Percentiles rank a stretch among this genome's conserved stretches.
Evolutionary conservation across 1,140 invertebrate species (phyloP).

Genomic region (Hycleus phaleratus): DNA sequence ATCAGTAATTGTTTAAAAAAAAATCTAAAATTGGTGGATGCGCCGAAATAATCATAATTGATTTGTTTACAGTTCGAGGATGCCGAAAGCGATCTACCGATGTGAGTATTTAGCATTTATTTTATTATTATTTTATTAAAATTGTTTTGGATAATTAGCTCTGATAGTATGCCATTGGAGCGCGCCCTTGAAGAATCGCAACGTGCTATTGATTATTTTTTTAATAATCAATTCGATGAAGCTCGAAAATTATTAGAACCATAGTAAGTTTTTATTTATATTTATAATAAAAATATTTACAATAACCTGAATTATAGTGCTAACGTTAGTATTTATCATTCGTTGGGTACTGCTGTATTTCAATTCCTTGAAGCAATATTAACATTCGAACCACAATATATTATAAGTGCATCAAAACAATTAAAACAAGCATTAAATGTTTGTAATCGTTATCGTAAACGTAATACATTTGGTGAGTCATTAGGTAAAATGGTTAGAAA

Average conservation of each 20-base stretch:
- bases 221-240: conserved; percentile 82
- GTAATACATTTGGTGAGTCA: conserved; percentile 65
- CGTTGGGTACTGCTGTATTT: conserved; percentile 83
- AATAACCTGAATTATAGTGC: conserved; percentile 51
- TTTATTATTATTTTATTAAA: background rate
- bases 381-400: conserved; percentile 79
- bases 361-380: conserved; percentile 86
- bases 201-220: conserved; percentile 69
- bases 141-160: conserved; percentile 25
- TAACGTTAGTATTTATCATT: conserved; percentile 82
- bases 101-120: conserved; percentile 7
- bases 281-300: conserved; percentile 1
- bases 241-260: conserved; percentile 67
- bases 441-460: conserved; percentile 64
- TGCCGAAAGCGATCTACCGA: conserved; percentile 19
- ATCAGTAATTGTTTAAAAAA: too few species aligned
- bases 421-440: conserved; percentile 70
- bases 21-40: too few species aligned
- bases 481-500: conserved; percentile 75
- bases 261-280: conserved; percentile 47
- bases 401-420: conserved; percentile 62
- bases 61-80: conserved; percentile 23
- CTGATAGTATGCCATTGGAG: conserved; percentile 51
- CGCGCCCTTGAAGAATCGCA: conserved; percentile 60
- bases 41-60: background rate